These are phyloP conservation scores for Thermophis baileyi DNA, from an alignment of 2,113 vertebrate species.

Conservation along the genomic window DNA sequence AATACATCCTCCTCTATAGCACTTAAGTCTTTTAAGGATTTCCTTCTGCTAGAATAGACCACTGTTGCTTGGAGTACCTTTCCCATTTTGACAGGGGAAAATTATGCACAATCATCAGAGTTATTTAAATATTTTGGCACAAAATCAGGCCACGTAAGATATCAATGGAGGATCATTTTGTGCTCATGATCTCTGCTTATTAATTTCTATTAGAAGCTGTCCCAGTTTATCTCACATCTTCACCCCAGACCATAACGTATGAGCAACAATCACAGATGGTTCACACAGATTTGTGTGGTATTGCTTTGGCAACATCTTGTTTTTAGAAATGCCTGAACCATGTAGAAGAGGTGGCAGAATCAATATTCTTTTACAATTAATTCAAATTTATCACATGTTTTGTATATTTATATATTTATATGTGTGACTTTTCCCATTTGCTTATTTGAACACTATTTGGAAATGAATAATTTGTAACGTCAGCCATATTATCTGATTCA, in stretches of 20 bases:
- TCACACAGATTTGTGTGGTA: slow-evolving; percentile 20
- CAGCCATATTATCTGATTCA: neutral
- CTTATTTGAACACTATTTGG: neutral
- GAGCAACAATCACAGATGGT: slow-evolving; percentile 20
- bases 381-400: neutral
- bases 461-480: neutral
- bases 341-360: neutral
- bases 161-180: neutral
- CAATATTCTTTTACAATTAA: slow-evolving; percentile 9
- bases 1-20: too few species aligned
- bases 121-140: neutral
- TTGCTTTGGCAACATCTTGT: slow-evolving; percentile 14
- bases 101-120: neutral
- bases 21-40: neutral
- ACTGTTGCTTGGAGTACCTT: neutral
- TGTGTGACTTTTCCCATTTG: neutral
- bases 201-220: neutral
- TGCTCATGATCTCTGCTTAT: neutral
- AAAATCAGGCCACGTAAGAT: neutral
- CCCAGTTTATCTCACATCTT: slow-evolving; percentile 4
- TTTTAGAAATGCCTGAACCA: slow-evolving; percentile 4
- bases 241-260: neutral
- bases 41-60: neutral
- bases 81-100: neutral
- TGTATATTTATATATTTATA: neutral